Base-by-base conservation (phyloP, 2,797 vertebrate genomes). In the Oceanodroma leucorhoa region DNA sequence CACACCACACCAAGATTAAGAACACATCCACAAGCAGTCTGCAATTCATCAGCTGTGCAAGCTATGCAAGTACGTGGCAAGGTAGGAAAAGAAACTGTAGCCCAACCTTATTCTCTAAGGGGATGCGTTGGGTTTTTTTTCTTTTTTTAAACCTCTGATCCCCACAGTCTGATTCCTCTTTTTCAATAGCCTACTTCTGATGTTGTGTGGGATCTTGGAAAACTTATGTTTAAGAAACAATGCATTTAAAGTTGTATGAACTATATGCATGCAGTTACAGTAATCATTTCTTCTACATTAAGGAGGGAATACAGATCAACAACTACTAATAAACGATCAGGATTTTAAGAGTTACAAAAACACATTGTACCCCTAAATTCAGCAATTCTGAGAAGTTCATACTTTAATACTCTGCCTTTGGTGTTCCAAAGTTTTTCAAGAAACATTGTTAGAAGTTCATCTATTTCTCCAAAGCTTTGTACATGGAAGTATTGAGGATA, bases 401-500 rank as follows among this genome's bases (percentile, higher is more conserved):
- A 26, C 15, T 45, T 51, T 8, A 27, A 41, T 41, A 32, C 22
- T 38, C 65, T 24, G 11, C 38, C 57, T 66, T 46, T 40, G 14
- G 45, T 27, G 14, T 43, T 53, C 38, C 18, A 3, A 43, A 55
- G 26, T 11, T 14, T 36, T 67, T 21, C 7, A 75, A 46, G 18
- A 76, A 69, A 70, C 6, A 18, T 1, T 9, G 9, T 34, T 67
- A 55, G 14, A 87, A 83, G 34, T n/a, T 45, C 7, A 7, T 7
- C 6, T 53, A 5, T 22, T 26, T 41, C 40, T 81, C 51, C 57
- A 61, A 40, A 45, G 21, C 14, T 61, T 24, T 41, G 26, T 27
- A 36, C 0, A 0, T 5, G 9, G 4, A 50, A 51, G 1, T 2
- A 18, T 0, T 27, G 61, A 70, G 20, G 29, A 40, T 16, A 14